A percentile compares a stretch with the other conserved stretches of the same genome.
These are phyloP conservation scores for Drosophila ochracea DNA, from an alignment of 2,888 invertebrate genomes.

Conservation along the genomic window DNA sequence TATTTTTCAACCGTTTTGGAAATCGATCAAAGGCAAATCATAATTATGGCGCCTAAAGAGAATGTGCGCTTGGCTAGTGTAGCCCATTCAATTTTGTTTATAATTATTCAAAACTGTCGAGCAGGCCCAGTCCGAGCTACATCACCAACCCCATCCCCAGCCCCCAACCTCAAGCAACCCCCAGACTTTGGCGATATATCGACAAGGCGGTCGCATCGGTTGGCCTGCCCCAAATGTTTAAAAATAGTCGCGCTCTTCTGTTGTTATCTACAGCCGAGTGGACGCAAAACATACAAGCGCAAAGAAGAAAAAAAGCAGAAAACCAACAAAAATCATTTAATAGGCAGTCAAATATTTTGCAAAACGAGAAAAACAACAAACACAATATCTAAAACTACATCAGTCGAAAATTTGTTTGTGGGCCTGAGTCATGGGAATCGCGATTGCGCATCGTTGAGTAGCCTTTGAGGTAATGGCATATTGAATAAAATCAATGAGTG, in stretches of 20 bases:
- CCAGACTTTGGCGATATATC: constrained; percentile 49
- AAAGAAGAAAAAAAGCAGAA: constrained; percentile 25
- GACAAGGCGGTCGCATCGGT: constrained; percentile 60
- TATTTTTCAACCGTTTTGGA: background rate
- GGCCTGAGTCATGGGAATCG: constrained; percentile 64
- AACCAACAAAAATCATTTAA: constrained; percentile 9
- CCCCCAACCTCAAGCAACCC: constrained; percentile 2
- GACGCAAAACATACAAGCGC: constrained; percentile 43
- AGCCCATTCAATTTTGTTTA: constrained; percentile 61
- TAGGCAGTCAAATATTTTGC: constrained; percentile 24
- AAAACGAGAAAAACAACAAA: constrained; percentile 9
- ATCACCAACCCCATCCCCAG: background rate
- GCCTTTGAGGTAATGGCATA: constrained; percentile 45
- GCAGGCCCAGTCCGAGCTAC: constrained; percentile 22
- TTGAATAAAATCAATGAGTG: constrained; percentile 56
- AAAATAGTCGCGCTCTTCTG: constrained; percentile 65
- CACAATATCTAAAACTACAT: background rate
- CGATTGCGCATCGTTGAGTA: constrained; percentile 31
- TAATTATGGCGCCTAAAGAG: constrained; percentile 56
- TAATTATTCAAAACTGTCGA: constrained; percentile 67
- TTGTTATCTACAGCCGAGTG: constrained; percentile 63
- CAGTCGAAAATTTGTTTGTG: constrained; percentile 11
- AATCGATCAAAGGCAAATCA: constrained; percentile 37
- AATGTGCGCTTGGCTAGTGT: constrained; percentile 49
- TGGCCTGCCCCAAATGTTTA: constrained; percentile 78